A percentile compares a stretch with the other conserved stretches of the same genome.
Conservation (phyloP, 2,113 vertebrate species). For the Indicator indicator region DNA sequence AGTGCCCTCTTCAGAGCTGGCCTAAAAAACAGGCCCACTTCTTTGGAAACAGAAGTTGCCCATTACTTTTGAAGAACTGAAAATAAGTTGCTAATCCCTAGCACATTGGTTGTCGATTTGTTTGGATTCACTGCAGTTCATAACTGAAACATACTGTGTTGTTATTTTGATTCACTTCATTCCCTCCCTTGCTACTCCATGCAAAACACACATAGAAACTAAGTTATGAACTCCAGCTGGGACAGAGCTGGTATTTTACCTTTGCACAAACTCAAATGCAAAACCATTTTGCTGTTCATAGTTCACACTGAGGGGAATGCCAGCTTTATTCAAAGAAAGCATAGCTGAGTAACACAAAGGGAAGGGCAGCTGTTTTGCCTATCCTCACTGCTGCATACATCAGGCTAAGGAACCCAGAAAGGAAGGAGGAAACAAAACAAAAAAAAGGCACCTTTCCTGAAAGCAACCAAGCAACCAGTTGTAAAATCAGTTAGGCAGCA, state of each 20-base stretch:
- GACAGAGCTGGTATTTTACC: not conserved
- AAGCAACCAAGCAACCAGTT: not conserved
- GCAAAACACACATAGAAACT: not conserved
- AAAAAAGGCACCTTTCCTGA: not conserved
- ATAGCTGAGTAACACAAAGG: not conserved
- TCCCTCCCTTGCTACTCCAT: not conserved
- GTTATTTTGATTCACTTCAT: not conserved
- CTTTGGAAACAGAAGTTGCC: not conserved
- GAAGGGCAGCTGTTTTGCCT: not conserved
- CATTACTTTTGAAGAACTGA: not conserved
- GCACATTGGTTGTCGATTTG: not conserved
- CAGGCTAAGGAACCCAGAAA: not conserved
- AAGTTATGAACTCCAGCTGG: fast-evolving
- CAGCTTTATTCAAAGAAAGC: not conserved
- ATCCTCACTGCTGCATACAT: not conserved
- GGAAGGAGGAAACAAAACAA: not conserved
- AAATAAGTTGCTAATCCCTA: not conserved
- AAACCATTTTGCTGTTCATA: not conserved
- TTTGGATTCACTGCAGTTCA: not conserved
- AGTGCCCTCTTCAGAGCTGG: not conserved
- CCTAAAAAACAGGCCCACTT: not conserved
- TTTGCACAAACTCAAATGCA: not conserved
- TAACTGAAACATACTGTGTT: not conserved
- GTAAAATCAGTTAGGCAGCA: not conserved
- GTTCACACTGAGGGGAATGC: not conserved